These are phyloP conservation scores for Lagopus leucura DNA, from an alignment of 2,113 vertebrate species.

Conservation along the genomic window DNA sequence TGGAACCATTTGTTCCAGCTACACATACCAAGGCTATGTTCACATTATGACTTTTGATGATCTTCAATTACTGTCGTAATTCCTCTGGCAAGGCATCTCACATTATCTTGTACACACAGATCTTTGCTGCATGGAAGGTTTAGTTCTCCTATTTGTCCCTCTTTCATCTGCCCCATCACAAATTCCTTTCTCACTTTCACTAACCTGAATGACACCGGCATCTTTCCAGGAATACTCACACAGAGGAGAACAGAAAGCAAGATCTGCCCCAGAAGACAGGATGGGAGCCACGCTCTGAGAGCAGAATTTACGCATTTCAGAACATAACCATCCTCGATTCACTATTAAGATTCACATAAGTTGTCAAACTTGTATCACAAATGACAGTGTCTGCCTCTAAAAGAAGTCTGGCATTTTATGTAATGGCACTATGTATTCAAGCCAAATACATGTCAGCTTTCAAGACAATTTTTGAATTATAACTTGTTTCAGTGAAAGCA, in stretches of 20 bases:
- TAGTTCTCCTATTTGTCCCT: neutral
- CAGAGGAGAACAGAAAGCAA: neutral
- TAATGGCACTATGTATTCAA: slow-evolving; percentile 34
- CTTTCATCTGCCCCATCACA: neutral
- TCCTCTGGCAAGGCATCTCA: neutral
- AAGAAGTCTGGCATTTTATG: slow-evolving; percentile 32
- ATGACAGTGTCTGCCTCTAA: slow-evolving; percentile 4
- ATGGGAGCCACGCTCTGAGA: neutral
- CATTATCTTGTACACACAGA: neutral
- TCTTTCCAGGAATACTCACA: neutral
- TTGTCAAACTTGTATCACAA: slow-evolving; percentile 23
- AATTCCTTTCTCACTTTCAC: neutral
- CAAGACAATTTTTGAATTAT: slow-evolving; percentile 54
- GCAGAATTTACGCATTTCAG: neutral
- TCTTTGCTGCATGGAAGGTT: neutral
- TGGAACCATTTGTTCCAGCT: neutral
- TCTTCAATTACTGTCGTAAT: neutral
- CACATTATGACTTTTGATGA: neutral
- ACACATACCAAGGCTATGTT: neutral
- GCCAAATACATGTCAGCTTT: slow-evolving; percentile 57
- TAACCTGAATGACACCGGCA: neutral
- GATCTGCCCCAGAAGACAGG: neutral
- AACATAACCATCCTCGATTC: neutral
- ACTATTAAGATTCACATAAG: slow-evolving; percentile 10
- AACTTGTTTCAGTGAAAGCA: slow-evolving; percentile 31